These are phyloP conservation scores for Acanthurus tractus DNA, from an alignment of 2,797 vertebrate species.

Conservation along the genomic window DNA sequence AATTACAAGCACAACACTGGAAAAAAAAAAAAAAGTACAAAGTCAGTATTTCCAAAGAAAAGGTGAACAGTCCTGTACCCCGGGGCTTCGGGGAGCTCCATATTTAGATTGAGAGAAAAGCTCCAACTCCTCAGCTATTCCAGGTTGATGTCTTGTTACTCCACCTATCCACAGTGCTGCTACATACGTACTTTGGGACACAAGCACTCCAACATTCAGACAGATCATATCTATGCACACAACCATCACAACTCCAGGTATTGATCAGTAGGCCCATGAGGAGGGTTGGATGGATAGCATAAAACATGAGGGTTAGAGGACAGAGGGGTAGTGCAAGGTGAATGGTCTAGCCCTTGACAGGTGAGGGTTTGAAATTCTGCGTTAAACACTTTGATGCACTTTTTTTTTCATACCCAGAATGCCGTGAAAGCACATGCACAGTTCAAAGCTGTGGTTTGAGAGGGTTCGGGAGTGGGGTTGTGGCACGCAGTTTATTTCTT, in stretches of 20 bases:
- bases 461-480: slow-evolving; percentile 22
- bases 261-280: slow-evolving; percentile 79
- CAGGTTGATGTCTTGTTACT: slow-evolving; percentile 51
- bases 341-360: slow-evolving; percentile 78
- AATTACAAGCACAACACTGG: slow-evolving; percentile 70
- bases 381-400: slow-evolving; percentile 41
- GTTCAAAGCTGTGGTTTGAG: slow-evolving; percentile 59
- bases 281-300: slow-evolving; percentile 52
- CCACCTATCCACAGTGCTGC: slow-evolving; percentile 73
- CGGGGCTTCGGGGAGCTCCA: slow-evolving; percentile 45
- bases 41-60: slow-evolving; percentile 69
- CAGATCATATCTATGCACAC: slow-evolving; percentile 47
- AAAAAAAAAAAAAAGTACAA: slow-evolving; percentile 49
- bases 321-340: slow-evolving; percentile 64
- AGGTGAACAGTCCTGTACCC: slow-evolving; percentile 77
- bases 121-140: slow-evolving; percentile 40
- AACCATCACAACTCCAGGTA: slow-evolving; percentile 58
- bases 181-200: slow-evolving; percentile 76
- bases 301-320: slow-evolving; percentile 28
- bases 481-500: slow-evolving; percentile 37
- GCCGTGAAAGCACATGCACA: slow-evolving; percentile 61
- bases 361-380: slow-evolving; percentile 60
- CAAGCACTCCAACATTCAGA: slow-evolving; percentile 62
- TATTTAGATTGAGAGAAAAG: slow-evolving; percentile 50
- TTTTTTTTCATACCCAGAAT: slow-evolving; percentile 36